phyloP scores from a whole-genome alignment of 2,888 invertebrate genomes.

The Eumacrocentrus americanus region DNA sequence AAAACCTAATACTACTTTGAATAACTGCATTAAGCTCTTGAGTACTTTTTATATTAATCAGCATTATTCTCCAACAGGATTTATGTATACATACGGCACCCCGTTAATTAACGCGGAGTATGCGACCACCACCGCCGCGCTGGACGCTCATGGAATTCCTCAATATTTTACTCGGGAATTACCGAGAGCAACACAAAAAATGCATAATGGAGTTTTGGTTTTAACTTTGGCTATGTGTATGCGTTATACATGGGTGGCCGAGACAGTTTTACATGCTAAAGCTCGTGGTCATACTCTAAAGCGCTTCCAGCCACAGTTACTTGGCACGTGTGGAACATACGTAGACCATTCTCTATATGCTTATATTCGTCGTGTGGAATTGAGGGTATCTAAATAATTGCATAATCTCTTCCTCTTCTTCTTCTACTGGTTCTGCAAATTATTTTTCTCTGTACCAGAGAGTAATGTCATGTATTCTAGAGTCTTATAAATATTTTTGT shows the following conservation, averaged over 20 bases:
- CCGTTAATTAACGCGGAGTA: constrained; percentile 16
- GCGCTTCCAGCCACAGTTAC: constrained; percentile 7
- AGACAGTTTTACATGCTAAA: neutral
- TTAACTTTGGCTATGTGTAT: neutral
- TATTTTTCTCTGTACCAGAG: too few relatives aligned
- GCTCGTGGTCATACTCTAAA: neutral
- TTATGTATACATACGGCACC: neutral
- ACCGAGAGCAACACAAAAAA: constrained; percentile 1
- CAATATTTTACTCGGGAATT: constrained; percentile 22
- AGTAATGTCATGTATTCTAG: too few relatives aligned
- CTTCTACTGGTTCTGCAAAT: too few relatives aligned
- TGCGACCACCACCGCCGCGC: neutral
- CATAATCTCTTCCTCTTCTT: too few relatives aligned
- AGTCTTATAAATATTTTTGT: constrained; percentile 9
- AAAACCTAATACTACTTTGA: neutral
- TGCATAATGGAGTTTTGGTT: neutral
- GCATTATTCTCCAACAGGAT: neutral
- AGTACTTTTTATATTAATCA: neutral
- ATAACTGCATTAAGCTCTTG: too few relatives aligned
- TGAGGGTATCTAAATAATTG: neutral
- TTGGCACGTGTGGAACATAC: neutral
- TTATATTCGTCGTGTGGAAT: too few relatives aligned
- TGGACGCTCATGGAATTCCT: constrained; percentile 26
- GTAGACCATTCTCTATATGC: too few relatives aligned
- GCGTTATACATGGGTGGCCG: neutral